phyloP scores from a whole-genome alignment of 2,113 vertebrate species.

The Turdus rufiventris region DNA sequence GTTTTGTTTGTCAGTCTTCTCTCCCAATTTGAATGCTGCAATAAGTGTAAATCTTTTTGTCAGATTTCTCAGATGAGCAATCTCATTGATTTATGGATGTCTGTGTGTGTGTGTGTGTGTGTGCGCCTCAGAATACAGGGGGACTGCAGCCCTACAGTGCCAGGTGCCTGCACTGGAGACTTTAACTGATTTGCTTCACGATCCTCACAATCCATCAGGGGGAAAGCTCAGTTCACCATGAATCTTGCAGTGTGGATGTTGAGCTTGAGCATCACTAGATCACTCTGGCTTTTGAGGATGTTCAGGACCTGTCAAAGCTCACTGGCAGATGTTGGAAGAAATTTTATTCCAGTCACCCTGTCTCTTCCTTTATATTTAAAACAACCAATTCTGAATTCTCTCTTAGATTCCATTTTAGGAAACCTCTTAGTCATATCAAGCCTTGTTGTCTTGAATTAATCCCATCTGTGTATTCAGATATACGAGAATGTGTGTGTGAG shows the following conservation, averaged over 20 bases:
- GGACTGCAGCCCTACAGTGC: neutral
- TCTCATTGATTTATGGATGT: neutral
- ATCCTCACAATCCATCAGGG: neutral
- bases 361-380: neutral
- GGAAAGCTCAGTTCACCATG: neutral
- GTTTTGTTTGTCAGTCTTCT: neutral
- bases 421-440: neutral
- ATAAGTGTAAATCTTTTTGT: neutral
- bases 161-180: neutral
- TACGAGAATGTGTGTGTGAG: neutral
- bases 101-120: fast-evolving
- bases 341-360: neutral
- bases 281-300: neutral
- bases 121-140: neutral
- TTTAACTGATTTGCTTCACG: neutral
- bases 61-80: neutral
- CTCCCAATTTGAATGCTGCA: fast-evolving
- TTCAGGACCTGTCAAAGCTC: neutral
- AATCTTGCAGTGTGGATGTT: neutral
- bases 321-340: neutral
- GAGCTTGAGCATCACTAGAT: neutral
- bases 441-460: neutral
- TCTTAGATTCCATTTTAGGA: neutral
- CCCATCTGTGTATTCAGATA: neutral
- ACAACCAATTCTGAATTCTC: neutral